A percentile compares a stretch with the other conserved stretches of the same genome.
Conservation (phyloP, 2,797 vertebrate genomes). For the Gymnothorax reevesii region DNA sequence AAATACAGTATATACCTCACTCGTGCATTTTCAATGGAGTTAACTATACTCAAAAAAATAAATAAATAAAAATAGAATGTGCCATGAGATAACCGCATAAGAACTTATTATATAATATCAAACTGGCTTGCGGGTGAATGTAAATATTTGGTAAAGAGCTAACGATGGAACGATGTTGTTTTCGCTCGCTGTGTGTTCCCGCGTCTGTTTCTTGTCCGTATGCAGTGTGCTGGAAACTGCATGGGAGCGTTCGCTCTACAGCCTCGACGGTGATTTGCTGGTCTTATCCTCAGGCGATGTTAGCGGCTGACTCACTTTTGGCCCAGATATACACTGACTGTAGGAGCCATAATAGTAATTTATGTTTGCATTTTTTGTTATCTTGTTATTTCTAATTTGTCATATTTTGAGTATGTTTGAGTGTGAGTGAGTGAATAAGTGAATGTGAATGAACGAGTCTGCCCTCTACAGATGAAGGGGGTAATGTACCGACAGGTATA, state of each 20-base stretch:
- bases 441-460: too few species aligned
- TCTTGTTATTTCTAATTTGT: too few species aligned
- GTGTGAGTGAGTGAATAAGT: too few species aligned
- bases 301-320: not conserved
- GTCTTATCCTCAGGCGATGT: not conserved
- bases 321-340: slow-evolving; percentile 24
- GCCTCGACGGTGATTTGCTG: too few species aligned
- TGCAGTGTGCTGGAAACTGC: not conserved
- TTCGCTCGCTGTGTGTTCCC: slow-evolving; percentile 31
- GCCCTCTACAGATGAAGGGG: too few species aligned
- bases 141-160: slow-evolving; percentile 50
- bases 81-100: not conserved
- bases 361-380: too few species aligned
- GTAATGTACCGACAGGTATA: too few species aligned
- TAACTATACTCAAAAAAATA: not conserved
- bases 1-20: too few species aligned
- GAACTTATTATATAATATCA: slow-evolving; percentile 22
- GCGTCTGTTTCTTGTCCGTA: slow-evolving; percentile 33
- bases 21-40: too few species aligned
- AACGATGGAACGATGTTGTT: slow-evolving; percentile 22
- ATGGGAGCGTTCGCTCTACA: not conserved
- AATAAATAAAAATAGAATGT: not conserved
- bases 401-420: too few species aligned
- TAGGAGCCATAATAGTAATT: too few species aligned
- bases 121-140: slow-evolving; percentile 43